Base-by-base conservation (phyloP, 2,888 invertebrate species). In the Lepas anatifera region DNA sequence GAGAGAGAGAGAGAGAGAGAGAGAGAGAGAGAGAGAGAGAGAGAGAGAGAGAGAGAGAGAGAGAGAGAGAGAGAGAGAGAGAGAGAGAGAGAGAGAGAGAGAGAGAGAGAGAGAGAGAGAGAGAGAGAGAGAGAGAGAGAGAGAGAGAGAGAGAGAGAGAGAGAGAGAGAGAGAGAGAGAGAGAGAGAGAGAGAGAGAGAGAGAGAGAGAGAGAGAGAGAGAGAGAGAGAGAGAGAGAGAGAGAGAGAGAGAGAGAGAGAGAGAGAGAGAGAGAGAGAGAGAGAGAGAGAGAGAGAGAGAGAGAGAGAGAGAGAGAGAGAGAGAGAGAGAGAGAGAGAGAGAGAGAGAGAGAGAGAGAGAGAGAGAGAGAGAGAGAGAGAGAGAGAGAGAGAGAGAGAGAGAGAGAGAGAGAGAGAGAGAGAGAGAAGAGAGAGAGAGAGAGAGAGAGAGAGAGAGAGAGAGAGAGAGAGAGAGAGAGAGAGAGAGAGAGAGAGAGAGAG, bases 91-190 rank as follows among this genome's bases (percentile, higher is more conserved):
- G 29, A 27, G 37, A 41, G 29, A 41, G 43, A 37, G 41, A 29
- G 32, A 48, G 48, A 3, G 68, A 68, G 68, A 68, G 68, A 68
- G 68, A 68, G 68, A 68, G 68, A 43, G 68, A 68, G 68, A 68
- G 68, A 68, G 68, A 68, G 68, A 68, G 68, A 50, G 69, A 69
- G 68, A 68, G 68, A 46, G 68, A 68, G 68, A 68, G 68, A 46
- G 68, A 68, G 68, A 68, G 68, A 68, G 68, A 68, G 68, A 68
- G 68, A 46, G 68, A 46, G 68, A 68, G 48, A 46, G 68, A 68
- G 68, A 48, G 48, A 25, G 48, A 48, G 68, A 68, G 68, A 46
- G 68, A 48, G 48, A 48, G 48, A 32, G 3, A 27, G 37, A 41
- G 52, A 4, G 48, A 6, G 32, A 46, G 35, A 67, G 39, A 48